Evolutionary conservation across 2,888 invertebrate genomes (phyloP).

Genomic region (Thymelicus acteon): DNA sequence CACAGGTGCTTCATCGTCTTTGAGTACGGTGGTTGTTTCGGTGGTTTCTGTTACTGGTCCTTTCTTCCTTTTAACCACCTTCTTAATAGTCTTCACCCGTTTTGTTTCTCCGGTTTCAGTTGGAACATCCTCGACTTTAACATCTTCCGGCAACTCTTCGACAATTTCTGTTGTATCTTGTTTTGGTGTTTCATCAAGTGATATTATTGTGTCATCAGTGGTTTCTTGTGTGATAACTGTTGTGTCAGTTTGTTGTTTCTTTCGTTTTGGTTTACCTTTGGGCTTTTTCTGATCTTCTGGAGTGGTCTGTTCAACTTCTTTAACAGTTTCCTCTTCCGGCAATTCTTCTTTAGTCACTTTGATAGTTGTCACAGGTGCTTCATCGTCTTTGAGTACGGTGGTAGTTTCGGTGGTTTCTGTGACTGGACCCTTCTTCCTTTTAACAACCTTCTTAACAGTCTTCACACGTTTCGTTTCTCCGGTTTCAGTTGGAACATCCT

Average conservation of each 20-base stretch:
- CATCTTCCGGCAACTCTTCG: constrained; percentile 45
- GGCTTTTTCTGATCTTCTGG: constrained; percentile 46
- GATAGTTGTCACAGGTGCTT: constrained; percentile 38
- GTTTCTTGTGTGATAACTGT: too few relatives aligned
- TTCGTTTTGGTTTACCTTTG: not conserved
- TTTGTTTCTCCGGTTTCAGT: too few relatives aligned
- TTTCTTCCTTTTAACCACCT: constrained; percentile 41
- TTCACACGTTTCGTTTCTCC: constrained; percentile 28
- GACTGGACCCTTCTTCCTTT: constrained; percentile 23
- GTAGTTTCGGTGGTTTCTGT: too few relatives aligned
- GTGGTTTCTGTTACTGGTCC: constrained; percentile 41
- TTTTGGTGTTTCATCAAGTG: too few relatives aligned
- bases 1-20: constrained; percentile 46
- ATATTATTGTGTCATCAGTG: too few relatives aligned
- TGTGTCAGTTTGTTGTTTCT: constrained; percentile 36
- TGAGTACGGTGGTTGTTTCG: constrained; percentile 47
- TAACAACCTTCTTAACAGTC: constrained; percentile 48
- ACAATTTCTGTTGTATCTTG: constrained; percentile 41
- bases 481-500: not conserved
- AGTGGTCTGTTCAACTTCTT: constrained; percentile 47
- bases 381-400: too few relatives aligned
- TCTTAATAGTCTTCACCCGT: too few relatives aligned
- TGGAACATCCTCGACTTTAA: too few relatives aligned
- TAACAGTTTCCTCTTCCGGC: too few relatives aligned
- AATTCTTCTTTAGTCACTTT: constrained; percentile 39